phyloP scores from a whole-genome alignment of 2,113 vertebrate species.

The Vireo altiloquus region DNA sequence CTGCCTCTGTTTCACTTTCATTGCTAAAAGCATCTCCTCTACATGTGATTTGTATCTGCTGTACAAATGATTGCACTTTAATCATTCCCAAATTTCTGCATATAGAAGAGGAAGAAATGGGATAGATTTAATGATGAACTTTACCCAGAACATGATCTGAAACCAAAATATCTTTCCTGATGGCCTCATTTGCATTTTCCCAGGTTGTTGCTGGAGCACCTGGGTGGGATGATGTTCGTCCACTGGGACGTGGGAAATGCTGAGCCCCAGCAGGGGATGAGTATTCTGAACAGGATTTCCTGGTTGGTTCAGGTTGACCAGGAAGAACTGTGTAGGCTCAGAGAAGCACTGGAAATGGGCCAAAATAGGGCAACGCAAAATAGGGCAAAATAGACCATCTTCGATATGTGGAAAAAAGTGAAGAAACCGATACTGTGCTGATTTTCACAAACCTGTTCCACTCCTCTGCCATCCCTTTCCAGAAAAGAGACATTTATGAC shows the following conservation, averaged over 20 bases:
- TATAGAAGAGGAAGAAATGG: background rate
- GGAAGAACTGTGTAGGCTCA: background rate
- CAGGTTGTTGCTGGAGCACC: background rate
- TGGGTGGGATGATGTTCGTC: background rate
- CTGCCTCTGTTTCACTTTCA: background rate
- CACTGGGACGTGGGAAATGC: fast-evolving
- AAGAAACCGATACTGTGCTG: background rate
- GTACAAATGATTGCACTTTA: background rate
- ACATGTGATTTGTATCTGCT: fast-evolving
- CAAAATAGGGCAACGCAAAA: background rate
- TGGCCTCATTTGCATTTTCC: background rate
- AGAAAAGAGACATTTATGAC: background rate
- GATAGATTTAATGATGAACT: background rate
- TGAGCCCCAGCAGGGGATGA: background rate
- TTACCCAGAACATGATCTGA: background rate
- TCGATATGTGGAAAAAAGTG: background rate
- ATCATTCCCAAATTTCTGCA: background rate
- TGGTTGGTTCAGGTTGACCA: background rate
- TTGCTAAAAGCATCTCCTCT: background rate
- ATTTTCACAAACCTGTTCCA: background rate
- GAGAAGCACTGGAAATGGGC: background rate
- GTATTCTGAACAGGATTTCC: background rate
- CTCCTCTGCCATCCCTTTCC: background rate
- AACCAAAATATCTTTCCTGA: background rate
- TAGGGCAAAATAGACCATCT: background rate